Evolutionary conservation across 2,113 vertebrate species (phyloP), one percentile per base, ranked within the genome.

Genomic region (Cranoglanis bouderius): DNA sequence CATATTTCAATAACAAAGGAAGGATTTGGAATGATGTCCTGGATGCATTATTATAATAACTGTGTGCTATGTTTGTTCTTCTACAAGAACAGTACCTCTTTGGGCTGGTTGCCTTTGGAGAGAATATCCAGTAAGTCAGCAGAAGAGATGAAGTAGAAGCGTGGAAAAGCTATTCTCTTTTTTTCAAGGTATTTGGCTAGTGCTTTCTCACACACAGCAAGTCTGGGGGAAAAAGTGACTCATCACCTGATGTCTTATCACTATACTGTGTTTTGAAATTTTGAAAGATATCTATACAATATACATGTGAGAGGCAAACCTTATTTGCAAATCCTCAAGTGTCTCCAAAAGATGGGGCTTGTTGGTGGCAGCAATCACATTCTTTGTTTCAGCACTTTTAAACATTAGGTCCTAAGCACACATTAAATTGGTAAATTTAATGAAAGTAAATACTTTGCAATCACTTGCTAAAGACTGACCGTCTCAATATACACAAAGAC

Each of bases 131-230:
- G 92, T 87, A 97, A 92, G 85, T 97, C 96, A 85, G 94, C 89
- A 19, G 96, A 96, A 80, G 96, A 97, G 90, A 96, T 91, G 88
- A 97, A 97, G 93, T 87, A 97, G 93, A 97, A 97, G 26, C 91
- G 82, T 24, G 95, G 96, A 89, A 98, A 97, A 70, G 93, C 92
- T 32, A 96, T 43, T 51, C 92, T 90, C 86, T 97, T 98, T 6
- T 94, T 96, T 93, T 97, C 96, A 90, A 97, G 92, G 83, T 96
- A 97, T 81, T 94, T 94, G 49, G 95, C 65, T 12, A 97, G 94
- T 88, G 95, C 93, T 91, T 97, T 97, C 95, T 97, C 96, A 94
- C 95, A 98, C 86, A 96, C 85, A 18, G 93, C 93, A 88, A 97
- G 92, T 85, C 97, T 97, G 88, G n/a, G 86, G 93, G 86, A 51